phyloP scores from a whole-genome alignment of 2,113 vertebrate genomes.

The Orientallactaga bullata region DNA sequence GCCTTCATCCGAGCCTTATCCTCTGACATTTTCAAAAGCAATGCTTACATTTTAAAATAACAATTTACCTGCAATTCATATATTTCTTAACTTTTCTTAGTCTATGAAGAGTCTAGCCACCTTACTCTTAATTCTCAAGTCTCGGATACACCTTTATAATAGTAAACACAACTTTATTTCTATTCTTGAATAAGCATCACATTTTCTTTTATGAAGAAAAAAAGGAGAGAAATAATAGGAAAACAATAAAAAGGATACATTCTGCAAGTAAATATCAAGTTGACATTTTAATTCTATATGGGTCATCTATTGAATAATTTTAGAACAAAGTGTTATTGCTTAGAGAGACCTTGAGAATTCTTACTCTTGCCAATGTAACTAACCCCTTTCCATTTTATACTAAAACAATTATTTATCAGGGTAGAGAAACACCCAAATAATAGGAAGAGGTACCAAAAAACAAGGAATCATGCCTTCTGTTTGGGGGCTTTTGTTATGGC shows the following conservation, averaged over 20 bases:
- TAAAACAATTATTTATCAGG: neutral
- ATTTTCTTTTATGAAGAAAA: conserved; percentile 51
- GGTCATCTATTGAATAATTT: neutral
- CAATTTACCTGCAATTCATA: conserved; percentile 11
- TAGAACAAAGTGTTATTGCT: neutral
- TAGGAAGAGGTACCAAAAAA: neutral
- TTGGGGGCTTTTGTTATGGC: neutral
- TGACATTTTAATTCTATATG: conserved; percentile 14
- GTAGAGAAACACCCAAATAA: conserved; percentile 7
- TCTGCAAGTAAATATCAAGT: conserved; percentile 32
- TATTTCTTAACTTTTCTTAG: conserved; percentile 29
- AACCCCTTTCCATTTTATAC: neutral
- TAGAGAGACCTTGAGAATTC: neutral
- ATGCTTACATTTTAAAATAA: neutral
- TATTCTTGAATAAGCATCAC: neutral
- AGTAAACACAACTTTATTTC: neutral
- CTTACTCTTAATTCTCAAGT: conserved; percentile 44
- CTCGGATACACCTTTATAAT: conserved; percentile 11
- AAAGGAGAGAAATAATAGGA: too few relatives aligned
- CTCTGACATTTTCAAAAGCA: neutral
- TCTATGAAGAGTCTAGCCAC: neutral
- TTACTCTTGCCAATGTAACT: neutral
- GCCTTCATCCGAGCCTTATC: neutral
- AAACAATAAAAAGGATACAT: neutral
- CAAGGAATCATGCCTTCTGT: neutral